A percentile compares a stretch with the other conserved stretches of the same genome.
These are phyloP conservation scores for Lepisosteus oculatus DNA, from an alignment of 2,113 vertebrate species.

Conservation along the genomic window DNA sequence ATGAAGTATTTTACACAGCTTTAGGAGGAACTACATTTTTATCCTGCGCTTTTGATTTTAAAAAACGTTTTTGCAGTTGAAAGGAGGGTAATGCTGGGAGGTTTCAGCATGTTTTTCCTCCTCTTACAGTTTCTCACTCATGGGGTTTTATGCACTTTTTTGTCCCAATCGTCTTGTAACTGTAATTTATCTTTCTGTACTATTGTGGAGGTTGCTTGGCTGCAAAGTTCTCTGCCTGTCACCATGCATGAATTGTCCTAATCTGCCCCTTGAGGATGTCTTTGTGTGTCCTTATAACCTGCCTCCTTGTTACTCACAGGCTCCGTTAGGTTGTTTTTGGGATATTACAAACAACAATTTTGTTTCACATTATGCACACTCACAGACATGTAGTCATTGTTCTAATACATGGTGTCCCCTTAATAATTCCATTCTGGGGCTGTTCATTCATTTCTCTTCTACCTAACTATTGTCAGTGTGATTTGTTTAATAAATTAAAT, in stretches of 20 bases:
- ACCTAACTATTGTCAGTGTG: no score
- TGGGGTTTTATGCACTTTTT: not conserved
- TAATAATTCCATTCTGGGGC: no score
- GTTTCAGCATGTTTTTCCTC: not conserved
- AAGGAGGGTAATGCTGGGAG: not conserved
- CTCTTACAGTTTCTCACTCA: not conserved
- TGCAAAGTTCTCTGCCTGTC: not conserved
- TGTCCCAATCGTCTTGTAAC: not conserved
- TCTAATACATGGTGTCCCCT: no score
- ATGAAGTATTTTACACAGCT: not conserved
- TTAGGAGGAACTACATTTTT: not conserved
- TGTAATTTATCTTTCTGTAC: conserved; percentile 1
- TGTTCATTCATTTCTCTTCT: no score
- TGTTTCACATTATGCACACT: no score
- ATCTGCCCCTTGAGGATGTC: conserved; percentile 9
- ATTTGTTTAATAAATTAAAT: no score
- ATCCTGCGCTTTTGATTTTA: not conserved
- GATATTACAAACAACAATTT: not conserved
- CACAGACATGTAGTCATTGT: no score
- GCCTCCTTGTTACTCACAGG: not conserved
- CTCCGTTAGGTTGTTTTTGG: not conserved
- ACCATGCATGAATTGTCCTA: not conserved
- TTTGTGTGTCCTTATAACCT: conserved; percentile 2
- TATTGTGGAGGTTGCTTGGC: not conserved
- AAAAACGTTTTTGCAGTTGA: not conserved